Evolutionary conservation across 2,888 invertebrate species (phyloP).

Genomic region (Oxytorus armatus): DNA sequence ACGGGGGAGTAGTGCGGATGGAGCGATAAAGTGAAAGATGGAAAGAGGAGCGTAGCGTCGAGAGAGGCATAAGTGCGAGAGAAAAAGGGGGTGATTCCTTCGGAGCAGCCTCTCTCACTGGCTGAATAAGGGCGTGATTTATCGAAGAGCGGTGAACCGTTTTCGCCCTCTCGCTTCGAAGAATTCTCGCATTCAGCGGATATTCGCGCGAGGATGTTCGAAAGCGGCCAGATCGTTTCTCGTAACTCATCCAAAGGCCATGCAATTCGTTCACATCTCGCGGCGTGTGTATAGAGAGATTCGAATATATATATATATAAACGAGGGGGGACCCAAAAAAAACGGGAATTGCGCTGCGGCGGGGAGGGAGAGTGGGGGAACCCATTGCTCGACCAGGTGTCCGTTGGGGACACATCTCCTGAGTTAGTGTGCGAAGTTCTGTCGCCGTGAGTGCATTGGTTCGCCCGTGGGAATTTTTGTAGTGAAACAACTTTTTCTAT

Average conservation of each 20-base stretch:
- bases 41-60: slow-evolving; percentile 2
- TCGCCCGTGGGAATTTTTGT: no score
- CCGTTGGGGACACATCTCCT: no score
- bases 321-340: no score
- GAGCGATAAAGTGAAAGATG: slow-evolving; percentile 27
- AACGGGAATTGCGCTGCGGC: no score
- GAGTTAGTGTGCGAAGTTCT: no score
- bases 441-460: no score
- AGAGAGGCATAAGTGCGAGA: neutral
- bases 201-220: slow-evolving; percentile 61
- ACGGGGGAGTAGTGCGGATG: neutral
- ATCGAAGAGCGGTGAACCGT: slow-evolving; percentile 71
- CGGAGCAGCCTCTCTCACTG: slow-evolving; percentile 34
- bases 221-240: slow-evolving; percentile 52
- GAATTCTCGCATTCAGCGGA: slow-evolving; percentile 73
- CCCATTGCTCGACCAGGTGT: no score
- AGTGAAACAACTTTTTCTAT: no score
- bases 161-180: slow-evolving; percentile 39
- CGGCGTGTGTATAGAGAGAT: neutral
- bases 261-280: slow-evolving; percentile 47
- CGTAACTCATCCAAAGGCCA: slow-evolving; percentile 70
- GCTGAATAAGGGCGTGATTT: slow-evolving; percentile 71
- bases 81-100: slow-evolving; percentile 38
- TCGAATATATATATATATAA: neutral
- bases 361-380: no score